Conservation (phyloP, 2,888 invertebrate species). For the Nemotelus pantherinus region DNA sequence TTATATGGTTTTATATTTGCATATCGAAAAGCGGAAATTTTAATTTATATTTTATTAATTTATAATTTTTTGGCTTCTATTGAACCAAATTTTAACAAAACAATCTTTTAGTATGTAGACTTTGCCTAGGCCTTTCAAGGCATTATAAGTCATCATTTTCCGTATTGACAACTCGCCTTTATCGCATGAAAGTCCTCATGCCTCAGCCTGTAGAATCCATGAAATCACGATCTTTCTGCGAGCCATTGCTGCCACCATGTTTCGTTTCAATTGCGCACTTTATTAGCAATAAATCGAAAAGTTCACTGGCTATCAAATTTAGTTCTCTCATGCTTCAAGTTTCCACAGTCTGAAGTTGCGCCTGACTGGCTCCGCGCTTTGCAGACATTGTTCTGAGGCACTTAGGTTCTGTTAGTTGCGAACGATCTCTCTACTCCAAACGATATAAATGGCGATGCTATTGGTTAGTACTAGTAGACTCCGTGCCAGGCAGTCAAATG, state of each 20-base stretch:
- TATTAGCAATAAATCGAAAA: constrained; percentile 47
- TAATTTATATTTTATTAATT: no score
- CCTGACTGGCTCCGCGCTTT: constrained; percentile 12
- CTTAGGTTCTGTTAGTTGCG: not conserved
- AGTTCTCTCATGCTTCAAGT: not conserved
- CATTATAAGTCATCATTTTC: no score
- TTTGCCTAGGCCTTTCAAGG: no score
- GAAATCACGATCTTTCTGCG: constrained; percentile 44
- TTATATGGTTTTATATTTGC: no score
- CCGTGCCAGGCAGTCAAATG: constrained; percentile 19
- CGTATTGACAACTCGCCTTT: no score
- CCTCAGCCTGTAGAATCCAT: constrained; percentile 32
- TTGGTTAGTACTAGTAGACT: constrained; percentile 20
- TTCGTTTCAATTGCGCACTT: constrained; percentile 44
- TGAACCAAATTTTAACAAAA: no score
- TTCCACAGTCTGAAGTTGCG: constrained; percentile 19
- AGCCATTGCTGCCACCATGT: constrained; percentile 33
- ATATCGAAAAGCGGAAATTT: no score
- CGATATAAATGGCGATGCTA: constrained; percentile 27
- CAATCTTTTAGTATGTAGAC: no score
- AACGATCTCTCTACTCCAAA: constrained; percentile 9
- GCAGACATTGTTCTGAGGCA: not conserved
- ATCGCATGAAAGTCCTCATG: constrained; percentile 7
- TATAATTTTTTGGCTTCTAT: no score
- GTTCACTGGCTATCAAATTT: constrained; percentile 16